Evolutionary conservation across 2,113 vertebrate species (phyloP), one percentile per base, ranked within the genome.

Genomic region (Microcebus griseorufus): DNA sequence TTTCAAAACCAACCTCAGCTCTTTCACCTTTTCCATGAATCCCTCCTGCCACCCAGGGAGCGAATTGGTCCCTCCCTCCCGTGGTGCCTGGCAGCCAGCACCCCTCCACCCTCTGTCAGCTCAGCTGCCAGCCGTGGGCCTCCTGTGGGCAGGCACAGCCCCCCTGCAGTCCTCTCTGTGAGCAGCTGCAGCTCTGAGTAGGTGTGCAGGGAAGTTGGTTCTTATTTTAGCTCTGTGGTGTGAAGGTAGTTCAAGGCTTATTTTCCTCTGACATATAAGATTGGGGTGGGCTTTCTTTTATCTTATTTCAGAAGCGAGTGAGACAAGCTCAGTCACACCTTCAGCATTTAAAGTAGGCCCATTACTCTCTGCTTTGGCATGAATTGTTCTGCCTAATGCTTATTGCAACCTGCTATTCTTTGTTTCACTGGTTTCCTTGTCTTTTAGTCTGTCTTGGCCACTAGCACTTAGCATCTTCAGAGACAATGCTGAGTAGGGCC

Each of bases 211-310:
- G 42, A 70, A 81, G 81, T 4, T 6, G 42, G 55, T n/a, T 76
- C 92, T 70, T 51, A 10, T 18, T 83, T 78, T 81, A 89, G 70
- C 62, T 95, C 92, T 95, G 89, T 78, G 95, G 75, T 86, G 67
- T 82, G 73, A n/a, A 81, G 25, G 53, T 67, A 69, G 51, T 69
- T 83, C 13, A 58, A 75, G 84, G 73, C 16, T 34, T 34, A 27
- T 84, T 83, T 90, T 39, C 72, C 29, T 60, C 37, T 32, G 53
- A 76, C 86, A 48, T 20, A 9, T 58, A 58, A 39, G 65, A 70
- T 42, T 76, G 79, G 83, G 48, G 62, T 70, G 29, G 39, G 51
- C 90, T 95, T 91, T 88, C 55, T 92, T 23, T 42, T 67, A 39
- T 62, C n/a, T 87, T 79, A 12, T 69, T 81, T 70, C 55, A 89